phyloP scores from a whole-genome alignment of 2,888 invertebrate species.

The Prosopocoilus inquinatus region DNA sequence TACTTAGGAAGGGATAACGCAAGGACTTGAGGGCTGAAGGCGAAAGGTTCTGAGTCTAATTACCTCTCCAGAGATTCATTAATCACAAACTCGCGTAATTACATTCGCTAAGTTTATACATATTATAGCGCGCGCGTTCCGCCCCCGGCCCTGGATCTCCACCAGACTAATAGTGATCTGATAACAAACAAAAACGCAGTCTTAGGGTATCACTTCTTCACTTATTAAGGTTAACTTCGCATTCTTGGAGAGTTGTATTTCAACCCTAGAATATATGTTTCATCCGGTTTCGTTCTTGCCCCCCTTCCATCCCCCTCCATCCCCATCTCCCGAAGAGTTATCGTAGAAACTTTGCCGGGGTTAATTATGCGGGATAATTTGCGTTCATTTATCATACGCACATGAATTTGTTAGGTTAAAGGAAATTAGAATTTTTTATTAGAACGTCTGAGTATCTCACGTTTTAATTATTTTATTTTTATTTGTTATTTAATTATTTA shows the following conservation, averaged over 20 bases:
- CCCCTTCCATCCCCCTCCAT: too few species aligned
- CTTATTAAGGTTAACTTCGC: too few species aligned
- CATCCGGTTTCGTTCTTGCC: too few species aligned
- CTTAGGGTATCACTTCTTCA: conserved; percentile 40
- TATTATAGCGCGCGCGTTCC: conserved; percentile 38
- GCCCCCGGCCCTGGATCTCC: conserved; percentile 20
- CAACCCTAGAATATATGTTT: too few species aligned
- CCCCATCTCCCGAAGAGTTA: too few species aligned
- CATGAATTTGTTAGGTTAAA: conserved; percentile 9
- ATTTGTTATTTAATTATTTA: too few species aligned
- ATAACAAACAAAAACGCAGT: conserved; percentile 40
- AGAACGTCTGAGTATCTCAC: too few species aligned
- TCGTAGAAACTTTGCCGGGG: too few species aligned
- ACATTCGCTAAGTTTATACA: conserved; percentile 51
- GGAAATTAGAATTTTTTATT: conserved; percentile 1
- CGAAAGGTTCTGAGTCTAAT: conserved; percentile 51
- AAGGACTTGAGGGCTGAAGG: conserved; percentile 44
- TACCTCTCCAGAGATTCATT: conserved; percentile 52
- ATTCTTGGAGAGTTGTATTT: too few species aligned
- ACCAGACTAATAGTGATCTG: conserved; percentile 44
- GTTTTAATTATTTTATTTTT: too few species aligned
- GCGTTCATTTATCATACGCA: too few species aligned
- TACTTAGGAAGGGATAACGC: conserved; percentile 19
- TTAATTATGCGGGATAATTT: too few species aligned
- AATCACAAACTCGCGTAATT: conserved; percentile 52